phyloP scores from a whole-genome alignment of 1,140 invertebrate genomes.

The Matsumurasca onukii region DNA sequence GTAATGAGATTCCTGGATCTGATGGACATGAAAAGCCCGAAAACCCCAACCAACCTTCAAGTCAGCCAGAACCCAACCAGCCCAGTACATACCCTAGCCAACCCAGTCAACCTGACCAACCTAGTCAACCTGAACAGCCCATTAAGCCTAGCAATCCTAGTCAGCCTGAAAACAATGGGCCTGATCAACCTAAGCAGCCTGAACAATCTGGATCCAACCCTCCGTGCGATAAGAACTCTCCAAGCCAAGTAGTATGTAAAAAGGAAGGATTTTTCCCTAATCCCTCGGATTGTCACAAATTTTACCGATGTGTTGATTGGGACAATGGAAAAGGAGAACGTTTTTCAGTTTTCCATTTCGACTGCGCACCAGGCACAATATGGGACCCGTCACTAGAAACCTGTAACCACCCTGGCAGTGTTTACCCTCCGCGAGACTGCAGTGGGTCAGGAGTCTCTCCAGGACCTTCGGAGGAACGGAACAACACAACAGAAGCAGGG shows the following conservation, averaged over 20 bases:
- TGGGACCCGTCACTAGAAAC: constrained; percentile 54
- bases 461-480: not conserved
- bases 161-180: not conserved
- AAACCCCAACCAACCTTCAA: not conserved
- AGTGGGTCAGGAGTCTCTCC: constrained; percentile 16
- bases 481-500: constrained; percentile 2
- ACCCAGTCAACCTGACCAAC: constrained; percentile 10
- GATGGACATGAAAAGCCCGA: too few relatives aligned
- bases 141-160: constrained; percentile 2
- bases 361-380: constrained; percentile 56
- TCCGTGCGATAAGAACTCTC: constrained; percentile 29
- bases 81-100: not conserved
- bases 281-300: constrained; percentile 64
- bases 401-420: constrained; percentile 56
- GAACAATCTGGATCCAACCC: not conserved
- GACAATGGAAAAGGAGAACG: constrained; percentile 58
- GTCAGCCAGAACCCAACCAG: constrained; percentile 11
- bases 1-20: not conserved
- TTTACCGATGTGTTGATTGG: constrained; percentile 69
- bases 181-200: constrained; percentile 5
- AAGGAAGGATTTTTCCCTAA: constrained; percentile 62
- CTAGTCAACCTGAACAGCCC: constrained; percentile 16
- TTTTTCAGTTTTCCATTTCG: constrained; percentile 57
- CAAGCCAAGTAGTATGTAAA: constrained; percentile 40
- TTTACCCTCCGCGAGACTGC: constrained; percentile 55